Base-by-base conservation (phyloP, 2,888 invertebrate genomes). In the Myopa testacea region DNA sequence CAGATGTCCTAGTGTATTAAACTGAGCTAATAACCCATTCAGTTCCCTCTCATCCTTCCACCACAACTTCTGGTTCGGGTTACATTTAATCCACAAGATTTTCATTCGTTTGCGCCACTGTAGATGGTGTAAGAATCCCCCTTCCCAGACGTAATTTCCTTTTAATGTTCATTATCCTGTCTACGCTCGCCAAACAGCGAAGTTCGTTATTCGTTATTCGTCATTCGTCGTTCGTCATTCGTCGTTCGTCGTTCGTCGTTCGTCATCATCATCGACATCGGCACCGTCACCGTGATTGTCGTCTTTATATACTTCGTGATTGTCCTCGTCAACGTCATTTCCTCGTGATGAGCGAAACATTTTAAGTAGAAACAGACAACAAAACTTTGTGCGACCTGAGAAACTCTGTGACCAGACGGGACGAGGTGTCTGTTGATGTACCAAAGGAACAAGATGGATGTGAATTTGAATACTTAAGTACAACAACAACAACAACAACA, bases 381-480 rank as follows among this genome's bases (percentile, higher is more conserved):
- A 16, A 40, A 69, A 69, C 68, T 14, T n/a, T n/a, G 62, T 7
- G 19, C 14, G 19, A 34, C 70, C 55, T 10, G 50, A 55, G 52
- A 55, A 40, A 19, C n/a, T 50, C 40, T 6, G 19, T 7, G 40
- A 69, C n/a, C 8, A 10, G 12, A 26, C 62, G 34, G 19, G 19
- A 10, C 14, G 60, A 75, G 55, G 34, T 26, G 38, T 26, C 34
- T 7, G 38, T 52, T 16, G 19, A 67, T 67, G 67, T 8, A 37
- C 14, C 10, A 74, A 19, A 50, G 16, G 8, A 37, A 55, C 26
- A 75, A 67, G 67, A 65, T 75, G 75, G 67, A 75, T 67, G 75
- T 38, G 65, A 75, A 75, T 75, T 75, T 75, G 75, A 75, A 75
- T 75, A 75, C 65, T 75, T 67, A 75, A 75, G 67, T 67, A 60